A percentile compares a stretch with the other conserved stretches of the same genome.
These are phyloP conservation scores for Decapterus maruadsi DNA, from an alignment of 2,797 vertebrate genomes.

Conservation along the genomic window DNA sequence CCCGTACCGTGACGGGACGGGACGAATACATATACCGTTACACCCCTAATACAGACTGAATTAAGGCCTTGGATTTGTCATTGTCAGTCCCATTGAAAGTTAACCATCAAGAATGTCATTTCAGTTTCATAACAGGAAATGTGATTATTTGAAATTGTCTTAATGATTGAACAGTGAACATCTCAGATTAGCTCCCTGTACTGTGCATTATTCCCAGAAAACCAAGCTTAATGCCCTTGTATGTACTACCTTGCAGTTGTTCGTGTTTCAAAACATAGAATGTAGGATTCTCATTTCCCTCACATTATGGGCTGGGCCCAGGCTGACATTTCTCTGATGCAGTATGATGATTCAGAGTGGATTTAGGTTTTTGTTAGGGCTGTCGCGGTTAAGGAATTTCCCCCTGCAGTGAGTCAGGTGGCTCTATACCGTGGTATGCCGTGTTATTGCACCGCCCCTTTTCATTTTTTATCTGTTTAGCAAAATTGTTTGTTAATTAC, in stretches of 20 bases:
- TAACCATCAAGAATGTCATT: not conserved
- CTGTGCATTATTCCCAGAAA: not conserved
- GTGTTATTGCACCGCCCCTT: too few relatives aligned
- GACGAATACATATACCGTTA: too few relatives aligned
- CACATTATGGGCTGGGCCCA: not conserved
- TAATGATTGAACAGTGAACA: not conserved
- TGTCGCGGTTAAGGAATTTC: too few relatives aligned
- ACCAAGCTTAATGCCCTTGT: not conserved
- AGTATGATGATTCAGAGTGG: not conserved
- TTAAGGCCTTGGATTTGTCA: not conserved
- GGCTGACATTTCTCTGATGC: not conserved
- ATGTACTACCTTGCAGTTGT: too few relatives aligned
- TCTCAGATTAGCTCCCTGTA: not conserved
- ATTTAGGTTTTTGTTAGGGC: too few relatives aligned
- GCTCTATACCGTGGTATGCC: too few relatives aligned
- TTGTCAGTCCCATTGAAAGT: not conserved
- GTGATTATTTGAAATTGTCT: not conserved
- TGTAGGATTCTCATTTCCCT: slow-evolving; percentile 16
- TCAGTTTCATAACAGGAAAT: not conserved
- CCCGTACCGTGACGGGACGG: too few relatives aligned
- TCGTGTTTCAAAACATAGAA: not conserved
- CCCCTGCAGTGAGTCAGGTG: too few relatives aligned
- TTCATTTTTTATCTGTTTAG: too few relatives aligned
- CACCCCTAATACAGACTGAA: fast-evolving
- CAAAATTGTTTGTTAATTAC: too few relatives aligned